Percentiles rank a stretch among this genome's conserved stretches.
Evolutionary conservation across 2,113 vertebrate genomes (phyloP).

Genomic region (Ivindomyrus marchei): DNA sequence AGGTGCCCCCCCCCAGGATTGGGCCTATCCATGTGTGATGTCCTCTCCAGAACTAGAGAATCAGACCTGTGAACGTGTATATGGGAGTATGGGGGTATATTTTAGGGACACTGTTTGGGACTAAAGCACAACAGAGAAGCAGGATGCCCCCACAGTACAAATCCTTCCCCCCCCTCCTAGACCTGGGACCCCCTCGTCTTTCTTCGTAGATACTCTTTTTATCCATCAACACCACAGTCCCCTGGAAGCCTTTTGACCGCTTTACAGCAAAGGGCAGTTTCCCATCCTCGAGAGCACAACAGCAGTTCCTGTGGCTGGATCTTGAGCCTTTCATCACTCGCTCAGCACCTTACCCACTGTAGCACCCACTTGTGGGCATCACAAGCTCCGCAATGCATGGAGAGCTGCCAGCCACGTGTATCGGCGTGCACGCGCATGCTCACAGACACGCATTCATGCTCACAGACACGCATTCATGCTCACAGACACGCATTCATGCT

Average conservation of each 20-base stretch:
- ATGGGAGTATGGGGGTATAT: neutral
- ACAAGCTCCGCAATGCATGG: neutral
- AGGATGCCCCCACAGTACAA: neutral
- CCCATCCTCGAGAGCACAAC: neutral
- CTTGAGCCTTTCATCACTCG: neutral
- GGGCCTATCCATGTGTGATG: neutral
- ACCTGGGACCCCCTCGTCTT: neutral
- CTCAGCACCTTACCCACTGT: neutral
- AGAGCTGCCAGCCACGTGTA: neutral
- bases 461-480: neutral
- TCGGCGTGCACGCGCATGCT: neutral
- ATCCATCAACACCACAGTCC: neutral
- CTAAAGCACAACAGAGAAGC: neutral
- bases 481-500: neutral
- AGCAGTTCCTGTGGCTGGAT: neutral
- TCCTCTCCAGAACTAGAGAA: neutral
- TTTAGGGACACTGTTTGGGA: neutral
- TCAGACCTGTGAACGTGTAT: neutral
- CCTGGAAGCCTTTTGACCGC: neutral
- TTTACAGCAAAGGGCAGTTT: neutral
- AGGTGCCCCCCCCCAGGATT: neutral
- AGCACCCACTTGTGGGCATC: neutral
- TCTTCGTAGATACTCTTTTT: neutral
- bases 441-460: neutral
- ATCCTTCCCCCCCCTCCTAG: neutral